Percentiles rank a stretch among this genome's conserved stretches.
These are phyloP conservation scores for Ardeotis arabs DNA, from an alignment of 2,113 vertebrate genomes.

Conservation along the genomic window DNA sequence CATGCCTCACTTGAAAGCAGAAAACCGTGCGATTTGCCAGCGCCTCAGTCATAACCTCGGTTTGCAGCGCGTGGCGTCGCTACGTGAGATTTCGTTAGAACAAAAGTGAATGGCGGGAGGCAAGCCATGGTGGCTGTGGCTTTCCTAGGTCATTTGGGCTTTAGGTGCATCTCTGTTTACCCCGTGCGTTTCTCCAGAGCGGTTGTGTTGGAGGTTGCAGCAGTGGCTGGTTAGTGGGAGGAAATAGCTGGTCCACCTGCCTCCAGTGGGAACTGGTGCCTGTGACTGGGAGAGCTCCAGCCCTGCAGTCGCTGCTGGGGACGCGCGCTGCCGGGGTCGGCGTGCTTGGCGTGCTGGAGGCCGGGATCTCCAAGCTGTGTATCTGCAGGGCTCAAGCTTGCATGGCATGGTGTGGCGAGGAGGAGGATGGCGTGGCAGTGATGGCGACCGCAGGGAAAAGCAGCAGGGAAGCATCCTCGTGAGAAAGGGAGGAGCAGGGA, in stretches of 20 bases:
- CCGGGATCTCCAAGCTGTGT: background rate
- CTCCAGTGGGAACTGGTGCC: background rate
- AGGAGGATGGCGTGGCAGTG: background rate
- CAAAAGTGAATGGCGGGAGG: background rate
- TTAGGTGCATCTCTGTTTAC: background rate
- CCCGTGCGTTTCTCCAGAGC: fast-evolving
- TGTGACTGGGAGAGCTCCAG: background rate
- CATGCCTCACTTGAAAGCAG: background rate
- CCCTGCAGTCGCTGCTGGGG: background rate
- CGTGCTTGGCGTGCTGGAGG: background rate
- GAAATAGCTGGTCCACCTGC: background rate
- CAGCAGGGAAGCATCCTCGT: background rate
- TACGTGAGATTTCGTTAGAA: background rate
- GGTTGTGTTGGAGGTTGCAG: background rate
- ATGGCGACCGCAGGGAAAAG: background rate
- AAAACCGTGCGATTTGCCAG: background rate
- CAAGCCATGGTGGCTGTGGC: background rate
- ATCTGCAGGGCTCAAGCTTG: background rate
- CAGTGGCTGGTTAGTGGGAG: too few species aligned
- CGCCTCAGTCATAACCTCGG: background rate
- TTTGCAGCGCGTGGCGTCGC: background rate
- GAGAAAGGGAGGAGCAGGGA: background rate
- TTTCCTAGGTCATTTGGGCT: background rate
- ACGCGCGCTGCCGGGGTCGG: background rate
- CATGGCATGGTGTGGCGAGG: background rate